A percentile compares a stretch with the other conserved stretches of the same genome.
phyloP scores from a whole-genome alignment of 2,888 invertebrate species.

The Cancer borealis region DNA sequence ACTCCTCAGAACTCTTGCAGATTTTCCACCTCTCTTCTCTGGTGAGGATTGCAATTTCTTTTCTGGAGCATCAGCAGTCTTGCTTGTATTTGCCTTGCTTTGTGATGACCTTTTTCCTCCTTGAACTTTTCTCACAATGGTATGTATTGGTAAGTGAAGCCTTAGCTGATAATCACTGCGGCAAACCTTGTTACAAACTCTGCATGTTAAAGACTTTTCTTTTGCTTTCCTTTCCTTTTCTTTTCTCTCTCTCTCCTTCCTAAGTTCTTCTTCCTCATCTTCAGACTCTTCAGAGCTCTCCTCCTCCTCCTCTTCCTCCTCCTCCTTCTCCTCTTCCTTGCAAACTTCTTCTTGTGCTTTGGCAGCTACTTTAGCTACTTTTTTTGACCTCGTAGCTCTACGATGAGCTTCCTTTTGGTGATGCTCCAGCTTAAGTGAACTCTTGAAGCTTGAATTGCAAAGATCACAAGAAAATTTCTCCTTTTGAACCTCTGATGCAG shows the following conservation, averaged over 20 bases:
- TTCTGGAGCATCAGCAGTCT: conserved; percentile 3
- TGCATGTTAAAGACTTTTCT: conserved; percentile 63
- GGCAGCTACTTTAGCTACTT: background rate
- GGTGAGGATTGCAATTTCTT: background rate
- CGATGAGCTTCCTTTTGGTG: conserved; percentile 72
- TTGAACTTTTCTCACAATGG: conserved; percentile 48
- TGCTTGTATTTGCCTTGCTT: conserved; percentile 44
- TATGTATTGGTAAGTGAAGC: conserved; percentile 65
- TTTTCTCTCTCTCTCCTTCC: conserved; percentile 57
- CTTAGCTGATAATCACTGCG: conserved; percentile 72
- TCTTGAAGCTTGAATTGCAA: conserved; percentile 73
- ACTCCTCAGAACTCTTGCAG: conserved; percentile 55
- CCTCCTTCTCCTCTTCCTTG: conserved; percentile 36
- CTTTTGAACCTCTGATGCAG: conserved; percentile 68
- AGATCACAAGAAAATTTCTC: conserved; percentile 70
- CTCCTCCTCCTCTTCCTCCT: conserved; percentile 53
- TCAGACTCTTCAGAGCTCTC: conserved; percentile 56
- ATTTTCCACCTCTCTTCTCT: conserved; percentile 16
- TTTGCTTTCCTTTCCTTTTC: conserved; percentile 60
- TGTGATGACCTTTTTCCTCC: conserved; percentile 35
- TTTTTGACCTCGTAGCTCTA: conserved; percentile 53
- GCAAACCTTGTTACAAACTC: conserved; percentile 69
- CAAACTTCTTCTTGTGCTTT: conserved; percentile 24
- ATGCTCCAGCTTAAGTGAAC: conserved; percentile 69
- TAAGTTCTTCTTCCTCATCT: conserved; percentile 62